These are phyloP conservation scores for Dendronephthya gigantea DNA, from an alignment of 64 coral and sea anemone genomes.

Conservation along the genomic window DNA sequence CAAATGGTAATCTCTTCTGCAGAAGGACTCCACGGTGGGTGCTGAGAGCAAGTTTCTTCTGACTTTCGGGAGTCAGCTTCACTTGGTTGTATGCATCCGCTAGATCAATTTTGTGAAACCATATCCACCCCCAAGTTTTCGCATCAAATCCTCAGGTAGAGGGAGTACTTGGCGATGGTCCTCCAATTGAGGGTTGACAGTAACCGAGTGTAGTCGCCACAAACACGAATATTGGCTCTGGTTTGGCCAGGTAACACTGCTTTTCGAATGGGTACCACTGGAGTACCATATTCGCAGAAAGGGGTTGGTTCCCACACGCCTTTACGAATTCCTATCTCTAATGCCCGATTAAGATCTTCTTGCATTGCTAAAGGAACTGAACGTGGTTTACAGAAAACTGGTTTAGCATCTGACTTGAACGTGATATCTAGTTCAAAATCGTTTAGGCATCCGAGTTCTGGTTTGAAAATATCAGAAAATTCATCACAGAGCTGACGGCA, in stretches of 20 bases:
- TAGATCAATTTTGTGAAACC: slow-evolving; percentile 40
- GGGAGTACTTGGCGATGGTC: slow-evolving; percentile 9
- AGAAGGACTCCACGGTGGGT: slow-evolving; percentile 28
- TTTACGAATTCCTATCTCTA: slow-evolving; percentile 3
- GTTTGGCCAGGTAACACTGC: slow-evolving; percentile 18
- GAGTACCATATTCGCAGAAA: slow-evolving; percentile 28
- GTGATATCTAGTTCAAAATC: slow-evolving; percentile 36
- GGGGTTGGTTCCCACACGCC: slow-evolving; percentile 31
- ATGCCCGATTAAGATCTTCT: slow-evolving; percentile 16
- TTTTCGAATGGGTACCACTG: slow-evolving; percentile 36
- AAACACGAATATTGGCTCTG: slow-evolving; percentile 26
- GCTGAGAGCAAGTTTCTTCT: slow-evolving; percentile 28
- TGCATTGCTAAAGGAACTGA: slow-evolving; percentile 22
- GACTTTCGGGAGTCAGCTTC: not conserved
- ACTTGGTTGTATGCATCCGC: slow-evolving; percentile 45
- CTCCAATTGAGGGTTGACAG: slow-evolving; percentile 33
- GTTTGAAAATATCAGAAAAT: slow-evolving; percentile 36
- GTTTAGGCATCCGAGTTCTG: slow-evolving; percentile 19
- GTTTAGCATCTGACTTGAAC: slow-evolving; percentile 22
- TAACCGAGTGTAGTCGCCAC: slow-evolving; percentile 35
- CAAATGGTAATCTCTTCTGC: slow-evolving; percentile 18
- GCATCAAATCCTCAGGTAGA: slow-evolving; percentile 20
- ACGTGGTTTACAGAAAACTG: slow-evolving; percentile 16
- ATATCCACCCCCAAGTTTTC: slow-evolving; percentile 25
- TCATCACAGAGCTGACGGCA: not conserved